These are phyloP conservation scores for Chelmon rostratus DNA, from an alignment of 2,797 vertebrate genomes.

Conservation along the genomic window DNA sequence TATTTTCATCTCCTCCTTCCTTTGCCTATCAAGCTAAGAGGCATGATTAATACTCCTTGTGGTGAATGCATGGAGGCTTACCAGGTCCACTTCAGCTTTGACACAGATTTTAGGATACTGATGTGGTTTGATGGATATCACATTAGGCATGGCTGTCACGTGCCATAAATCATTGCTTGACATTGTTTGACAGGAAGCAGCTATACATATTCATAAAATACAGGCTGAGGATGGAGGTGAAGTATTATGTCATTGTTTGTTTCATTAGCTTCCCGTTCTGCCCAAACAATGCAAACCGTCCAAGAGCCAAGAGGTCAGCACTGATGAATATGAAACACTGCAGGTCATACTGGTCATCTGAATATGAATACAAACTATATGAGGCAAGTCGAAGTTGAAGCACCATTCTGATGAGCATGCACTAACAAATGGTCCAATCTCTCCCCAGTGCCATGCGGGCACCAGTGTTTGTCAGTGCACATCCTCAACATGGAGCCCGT, in stretches of 20 bases:
- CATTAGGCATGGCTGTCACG: slow-evolving; percentile 67
- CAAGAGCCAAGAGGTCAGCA: slow-evolving; percentile 32
- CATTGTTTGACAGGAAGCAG: slow-evolving; percentile 66
- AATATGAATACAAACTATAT: neutral
- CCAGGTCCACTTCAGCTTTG: slow-evolving; percentile 48
- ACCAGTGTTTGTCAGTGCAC: slow-evolving; percentile 72
- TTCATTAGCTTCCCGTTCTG: slow-evolving; percentile 37
- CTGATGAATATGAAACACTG: slow-evolving; percentile 35
- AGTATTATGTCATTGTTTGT: slow-evolving; percentile 38
- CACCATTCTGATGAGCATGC: neutral
- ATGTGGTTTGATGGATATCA: slow-evolving; percentile 76
- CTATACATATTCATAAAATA: slow-evolving; percentile 68
- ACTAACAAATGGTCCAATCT: slow-evolving; percentile 30
- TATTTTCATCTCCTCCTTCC: slow-evolving; percentile 55
- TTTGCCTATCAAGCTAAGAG: slow-evolving; percentile 45
- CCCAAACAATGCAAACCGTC: slow-evolving; percentile 17
- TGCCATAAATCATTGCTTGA: slow-evolving; percentile 74
- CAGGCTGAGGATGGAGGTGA: slow-evolving; percentile 40
- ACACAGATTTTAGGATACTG: slow-evolving; percentile 67
- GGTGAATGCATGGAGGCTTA: slow-evolving; percentile 39
- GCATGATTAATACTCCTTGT: slow-evolving; percentile 67
- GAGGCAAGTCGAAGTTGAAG: neutral
- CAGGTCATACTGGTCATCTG: neutral
- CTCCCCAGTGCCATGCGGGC: slow-evolving; percentile 65
- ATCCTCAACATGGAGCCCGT: slow-evolving; percentile 71